These are phyloP conservation scores for Cacajao melanocephalus DNA, from an alignment of 2,797 vertebrate genomes.

Conservation along the genomic window DNA sequence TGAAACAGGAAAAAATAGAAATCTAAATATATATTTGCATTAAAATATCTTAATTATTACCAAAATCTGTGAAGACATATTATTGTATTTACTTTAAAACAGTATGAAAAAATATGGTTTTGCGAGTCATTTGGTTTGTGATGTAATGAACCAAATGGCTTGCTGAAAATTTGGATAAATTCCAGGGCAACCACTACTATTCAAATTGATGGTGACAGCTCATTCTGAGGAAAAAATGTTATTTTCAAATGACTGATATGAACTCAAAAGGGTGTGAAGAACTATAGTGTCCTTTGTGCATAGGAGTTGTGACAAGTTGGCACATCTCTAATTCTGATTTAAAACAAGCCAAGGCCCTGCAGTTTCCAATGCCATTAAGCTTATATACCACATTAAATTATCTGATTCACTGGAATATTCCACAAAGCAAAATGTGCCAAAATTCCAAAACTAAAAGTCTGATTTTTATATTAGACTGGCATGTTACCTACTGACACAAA, in stretches of 20 bases:
- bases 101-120: constrained; percentile 72
- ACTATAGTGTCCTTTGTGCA: constrained; percentile 75
- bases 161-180: constrained; percentile 82
- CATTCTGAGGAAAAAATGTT: constrained; percentile 82
- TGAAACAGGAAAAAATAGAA: not conserved
- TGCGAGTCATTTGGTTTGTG: constrained; percentile 78
- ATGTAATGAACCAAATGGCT: constrained; percentile 82
- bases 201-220: constrained; percentile 87
- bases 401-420: constrained; percentile 71
- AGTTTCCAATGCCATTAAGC: constrained; percentile 79
- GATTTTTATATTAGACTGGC: constrained; percentile 48
- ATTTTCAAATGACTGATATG: constrained; percentile 86
- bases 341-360: constrained; percentile 78
- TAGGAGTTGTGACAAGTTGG: constrained; percentile 81
- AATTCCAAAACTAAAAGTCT: constrained; percentile 34
- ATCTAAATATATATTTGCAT: constrained; percentile 12
- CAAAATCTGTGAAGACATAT: constrained; percentile 5
- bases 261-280: constrained; percentile 86
- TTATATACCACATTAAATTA: constrained; percentile 73
- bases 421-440: constrained; percentile 63
- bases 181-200: constrained; percentile 82
- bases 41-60: constrained; percentile 34
- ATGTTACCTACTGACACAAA: not conserved
- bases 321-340: constrained; percentile 84
- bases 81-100: constrained; percentile 61